Conservation (phyloP, 2,797 vertebrate species). For the Esox lucius region DNA sequence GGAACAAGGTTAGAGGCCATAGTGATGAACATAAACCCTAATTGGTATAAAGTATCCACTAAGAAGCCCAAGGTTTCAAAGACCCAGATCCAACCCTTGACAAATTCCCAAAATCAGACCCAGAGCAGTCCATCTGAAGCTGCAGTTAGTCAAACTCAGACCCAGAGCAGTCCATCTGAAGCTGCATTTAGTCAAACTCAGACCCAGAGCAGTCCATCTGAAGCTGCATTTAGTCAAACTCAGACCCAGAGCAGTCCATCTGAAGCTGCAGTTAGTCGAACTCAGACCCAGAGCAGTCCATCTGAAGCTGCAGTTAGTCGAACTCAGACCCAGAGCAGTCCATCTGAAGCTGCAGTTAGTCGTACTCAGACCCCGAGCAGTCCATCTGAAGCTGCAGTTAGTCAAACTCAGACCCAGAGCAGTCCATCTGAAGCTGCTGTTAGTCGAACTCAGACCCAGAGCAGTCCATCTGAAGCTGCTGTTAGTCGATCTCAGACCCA, state of each 20-base stretch:
- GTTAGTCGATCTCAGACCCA: neutral
- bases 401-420: neutral
- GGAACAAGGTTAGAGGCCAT: constrained; percentile 73
- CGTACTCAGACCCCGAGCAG: neutral
- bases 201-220: constrained; percentile 9
- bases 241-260: constrained; percentile 8
- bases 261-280: neutral
- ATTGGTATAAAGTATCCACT: constrained; percentile 63
- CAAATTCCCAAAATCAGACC: neutral
- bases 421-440: constrained; percentile 6
- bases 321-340: neutral
- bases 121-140: constrained; percentile 11
- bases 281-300: neutral
- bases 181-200: neutral
- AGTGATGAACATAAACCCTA: constrained; percentile 76
- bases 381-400: neutral
- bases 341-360: constrained; percentile 2
- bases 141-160: no score
- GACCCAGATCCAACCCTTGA: constrained; percentile 3
- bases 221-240: neutral
- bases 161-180: constrained; percentile 14
- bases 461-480: constrained; percentile 3
- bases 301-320: neutral
- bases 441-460: neutral
- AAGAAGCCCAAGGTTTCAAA: constrained; percentile 51